A percentile compares a stretch with the other conserved stretches of the same genome.
These are phyloP conservation scores for Acronicta leporina DNA, from an alignment of 2,888 invertebrate genomes.

Conservation along the genomic window DNA sequence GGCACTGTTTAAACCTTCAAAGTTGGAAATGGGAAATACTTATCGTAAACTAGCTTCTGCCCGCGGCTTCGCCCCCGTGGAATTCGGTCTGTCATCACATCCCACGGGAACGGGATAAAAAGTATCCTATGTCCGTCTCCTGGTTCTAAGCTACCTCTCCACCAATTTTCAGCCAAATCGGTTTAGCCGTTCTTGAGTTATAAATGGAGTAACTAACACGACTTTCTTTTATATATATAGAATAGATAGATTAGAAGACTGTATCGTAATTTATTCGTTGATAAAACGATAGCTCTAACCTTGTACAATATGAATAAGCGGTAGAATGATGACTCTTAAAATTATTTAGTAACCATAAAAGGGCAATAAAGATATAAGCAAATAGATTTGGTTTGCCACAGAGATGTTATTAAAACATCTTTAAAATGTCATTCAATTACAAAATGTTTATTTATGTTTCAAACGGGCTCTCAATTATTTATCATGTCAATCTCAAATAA, in stretches of 20 bases:
- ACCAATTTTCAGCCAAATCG: no score
- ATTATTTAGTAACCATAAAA: slow-evolving; percentile 44
- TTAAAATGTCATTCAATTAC: slow-evolving; percentile 25
- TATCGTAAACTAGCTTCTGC: no score
- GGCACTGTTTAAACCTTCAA: not conserved
- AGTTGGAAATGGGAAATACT: slow-evolving; percentile 13
- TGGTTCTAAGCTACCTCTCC: no score
- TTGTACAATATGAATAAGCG: slow-evolving; percentile 22
- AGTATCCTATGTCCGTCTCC: no score
- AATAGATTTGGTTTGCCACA: slow-evolving; percentile 38
- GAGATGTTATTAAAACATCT: slow-evolving; percentile 27
- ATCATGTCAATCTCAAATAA: not conserved
- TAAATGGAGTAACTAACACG: no score
- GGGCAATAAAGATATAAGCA: slow-evolving; percentile 30
- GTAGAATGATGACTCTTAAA: slow-evolving; percentile 27
- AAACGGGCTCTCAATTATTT: not conserved
- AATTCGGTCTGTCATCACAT: no score
- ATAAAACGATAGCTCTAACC: slow-evolving; percentile 23
- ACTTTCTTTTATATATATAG: no score
- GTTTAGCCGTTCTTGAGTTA: no score
- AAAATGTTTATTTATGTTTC: slow-evolving; percentile 3
- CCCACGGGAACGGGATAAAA: no score
- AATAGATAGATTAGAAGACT: slow-evolving; percentile 19
- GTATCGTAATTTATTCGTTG: slow-evolving; percentile 11
- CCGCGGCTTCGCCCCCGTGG: no score